Conservation (phyloP, 2,888 invertebrate species). For the Ligdia adustata region DNA sequence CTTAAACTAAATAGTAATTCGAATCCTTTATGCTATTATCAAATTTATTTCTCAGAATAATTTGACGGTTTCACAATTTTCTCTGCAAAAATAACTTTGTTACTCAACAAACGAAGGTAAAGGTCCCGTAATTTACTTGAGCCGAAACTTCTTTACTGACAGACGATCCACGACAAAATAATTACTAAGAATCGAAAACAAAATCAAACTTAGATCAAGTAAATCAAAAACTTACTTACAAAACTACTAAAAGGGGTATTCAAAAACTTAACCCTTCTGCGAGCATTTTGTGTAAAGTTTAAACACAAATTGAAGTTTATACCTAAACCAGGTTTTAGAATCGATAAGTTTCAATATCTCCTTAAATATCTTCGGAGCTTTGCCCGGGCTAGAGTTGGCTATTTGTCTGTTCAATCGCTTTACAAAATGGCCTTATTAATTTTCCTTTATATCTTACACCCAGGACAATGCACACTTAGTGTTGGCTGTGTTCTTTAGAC, state of each 20-base stretch:
- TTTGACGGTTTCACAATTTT: neutral
- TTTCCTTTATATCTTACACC: conserved; percentile 55
- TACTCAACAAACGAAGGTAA: neutral
- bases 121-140: neutral
- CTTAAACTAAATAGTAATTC: neutral
- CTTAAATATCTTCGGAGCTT: conserved; percentile 61
- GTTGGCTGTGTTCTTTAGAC: no score
- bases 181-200: conserved; percentile 13
- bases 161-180: conserved; percentile 10
- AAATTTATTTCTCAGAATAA: neutral
- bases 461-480: no score
- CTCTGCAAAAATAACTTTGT: conserved; percentile 1
- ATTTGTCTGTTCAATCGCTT: conserved; percentile 71
- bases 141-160: neutral
- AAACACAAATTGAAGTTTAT: conserved; percentile 48
- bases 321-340: conserved; percentile 61
- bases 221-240: conserved; percentile 17
- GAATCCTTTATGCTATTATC: neutral
- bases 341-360: conserved; percentile 77
- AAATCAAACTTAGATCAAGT: conserved; percentile 15
- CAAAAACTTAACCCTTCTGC: conserved; percentile 23
- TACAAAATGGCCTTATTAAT: conserved; percentile 79
- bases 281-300: conserved; percentile 42
- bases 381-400: conserved; percentile 48
- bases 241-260: conserved; percentile 30